Evolutionary conservation across 1,140 invertebrate species (phyloP).

Genomic region (Asbolus verrucosus): DNA sequence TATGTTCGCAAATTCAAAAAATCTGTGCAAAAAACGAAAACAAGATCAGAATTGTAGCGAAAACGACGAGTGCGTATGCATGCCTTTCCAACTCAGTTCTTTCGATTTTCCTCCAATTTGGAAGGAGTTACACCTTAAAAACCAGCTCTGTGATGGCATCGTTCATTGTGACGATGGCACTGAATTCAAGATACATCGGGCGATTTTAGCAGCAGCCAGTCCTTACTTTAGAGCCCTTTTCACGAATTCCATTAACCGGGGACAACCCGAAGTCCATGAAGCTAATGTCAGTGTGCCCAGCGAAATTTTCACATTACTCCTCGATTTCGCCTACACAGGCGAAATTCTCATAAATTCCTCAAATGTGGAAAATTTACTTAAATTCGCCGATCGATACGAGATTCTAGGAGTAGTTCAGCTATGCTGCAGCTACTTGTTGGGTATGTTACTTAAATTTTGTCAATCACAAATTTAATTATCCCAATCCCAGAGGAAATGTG

Average conservation of each 20-base stretch:
- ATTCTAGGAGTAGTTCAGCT: conserved; percentile 72
- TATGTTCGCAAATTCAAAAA: too few relatives aligned
- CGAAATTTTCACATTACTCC: conserved; percentile 68
- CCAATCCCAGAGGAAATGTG: conserved; percentile 61
- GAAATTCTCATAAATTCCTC: conserved; percentile 70
- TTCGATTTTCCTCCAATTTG: conserved; percentile 73
- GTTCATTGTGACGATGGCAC: conserved; percentile 72
- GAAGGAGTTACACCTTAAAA: conserved; percentile 72
- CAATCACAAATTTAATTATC: conserved; percentile 1
- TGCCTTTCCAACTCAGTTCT: conserved; percentile 44
- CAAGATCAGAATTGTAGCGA: too few relatives aligned
- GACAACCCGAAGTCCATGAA: conserved; percentile 67
- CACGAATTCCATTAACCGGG: conserved; percentile 71
- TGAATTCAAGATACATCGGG: conserved; percentile 73
- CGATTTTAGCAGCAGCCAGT: conserved; percentile 75
- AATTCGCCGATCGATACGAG: conserved; percentile 75
- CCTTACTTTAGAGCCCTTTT: conserved; percentile 76
- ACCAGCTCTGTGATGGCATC: conserved; percentile 72
- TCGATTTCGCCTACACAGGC: conserved; percentile 78
- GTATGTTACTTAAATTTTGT: neutral
- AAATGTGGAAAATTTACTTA: conserved; percentile 73
- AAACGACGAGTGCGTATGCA: conserved; percentile 55
- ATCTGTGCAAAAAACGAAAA: conserved; percentile 26
- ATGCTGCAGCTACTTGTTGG: conserved; percentile 72
- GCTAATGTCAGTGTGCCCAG: conserved; percentile 68